Percentiles rank a stretch among this genome's conserved stretches.
Conservation (phyloP, 2,113 vertebrate species). For the Odocoileus virginianus region DNA sequence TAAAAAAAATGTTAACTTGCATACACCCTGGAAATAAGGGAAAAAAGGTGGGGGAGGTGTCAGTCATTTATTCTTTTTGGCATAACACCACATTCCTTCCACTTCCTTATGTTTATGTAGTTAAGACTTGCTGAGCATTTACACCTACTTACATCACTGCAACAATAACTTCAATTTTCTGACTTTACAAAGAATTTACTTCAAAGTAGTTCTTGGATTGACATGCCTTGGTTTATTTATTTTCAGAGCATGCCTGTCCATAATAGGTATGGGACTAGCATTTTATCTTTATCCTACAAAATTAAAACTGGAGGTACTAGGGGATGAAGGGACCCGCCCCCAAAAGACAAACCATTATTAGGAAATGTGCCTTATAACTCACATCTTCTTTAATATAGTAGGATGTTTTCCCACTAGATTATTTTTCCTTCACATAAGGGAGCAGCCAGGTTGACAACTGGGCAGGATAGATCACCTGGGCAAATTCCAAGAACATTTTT, state of each 20-base stretch:
- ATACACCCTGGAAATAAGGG: not conserved
- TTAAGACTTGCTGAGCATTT: not conserved
- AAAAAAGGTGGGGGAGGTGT: not conserved
- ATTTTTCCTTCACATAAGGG: not conserved
- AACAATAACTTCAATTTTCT: not conserved
- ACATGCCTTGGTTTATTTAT: not conserved
- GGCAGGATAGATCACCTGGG: not conserved
- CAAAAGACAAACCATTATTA: not conserved
- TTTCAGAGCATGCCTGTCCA: not conserved
- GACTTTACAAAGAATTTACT: not conserved
- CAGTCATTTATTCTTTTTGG: not conserved
- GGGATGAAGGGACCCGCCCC: not conserved
- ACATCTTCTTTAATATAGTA: not conserved
- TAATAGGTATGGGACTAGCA: not conserved
- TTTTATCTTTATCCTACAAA: not conserved
- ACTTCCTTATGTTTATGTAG: not conserved
- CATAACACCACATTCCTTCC: not conserved
- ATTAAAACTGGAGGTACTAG: not conserved
- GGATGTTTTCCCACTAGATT: not conserved
- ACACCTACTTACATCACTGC: not conserved
- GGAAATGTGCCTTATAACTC: not conserved
- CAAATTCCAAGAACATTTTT: not conserved
- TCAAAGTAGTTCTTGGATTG: not conserved
- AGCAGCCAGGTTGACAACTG: not conserved
- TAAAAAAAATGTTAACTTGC: not conserved